A percentile compares a stretch with the other conserved stretches of the same genome.
Conservation (phyloP, 2,888 invertebrate genomes). For the Sclerodermus sp. region DNA sequence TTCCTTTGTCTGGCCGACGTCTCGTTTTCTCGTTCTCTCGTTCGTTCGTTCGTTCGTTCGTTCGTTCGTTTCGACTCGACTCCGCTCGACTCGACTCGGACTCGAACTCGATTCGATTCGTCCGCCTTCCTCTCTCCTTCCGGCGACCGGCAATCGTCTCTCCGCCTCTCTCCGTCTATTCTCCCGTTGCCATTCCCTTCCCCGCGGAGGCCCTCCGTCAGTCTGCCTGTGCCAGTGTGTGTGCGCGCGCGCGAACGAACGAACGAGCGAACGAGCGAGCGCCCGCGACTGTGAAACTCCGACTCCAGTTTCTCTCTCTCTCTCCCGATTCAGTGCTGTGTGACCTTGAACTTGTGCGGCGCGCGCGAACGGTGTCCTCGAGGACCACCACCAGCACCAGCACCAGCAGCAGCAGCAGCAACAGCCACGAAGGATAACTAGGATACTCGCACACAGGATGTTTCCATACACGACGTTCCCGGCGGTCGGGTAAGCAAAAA, state of each 20-base stretch:
- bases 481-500: slow-evolving; percentile 48
- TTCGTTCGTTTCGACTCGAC: not conserved
- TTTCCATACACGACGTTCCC: slow-evolving; percentile 56
- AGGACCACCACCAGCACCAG: too few species aligned
- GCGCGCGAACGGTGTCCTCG: too few species aligned
- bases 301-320: too few species aligned
- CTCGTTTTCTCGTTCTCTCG: not conserved
- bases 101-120: not conserved
- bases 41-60: not conserved
- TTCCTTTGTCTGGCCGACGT: too few species aligned
- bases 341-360: slow-evolving; percentile 33
- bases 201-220: not conserved
- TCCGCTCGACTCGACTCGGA: not conserved
- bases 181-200: not conserved
- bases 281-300: too few species aligned
- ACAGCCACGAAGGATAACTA: not conserved
- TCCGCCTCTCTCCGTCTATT: not conserved
- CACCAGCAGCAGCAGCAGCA: too few species aligned
- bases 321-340: too few species aligned
- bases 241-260: not conserved
- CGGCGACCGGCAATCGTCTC: not conserved
- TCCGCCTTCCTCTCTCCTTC: not conserved
- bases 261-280: too few species aligned
- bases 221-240: not conserved
- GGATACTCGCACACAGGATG: slow-evolving; percentile 30